Evolutionary conservation across 2,113 vertebrate genomes (phyloP).

Genomic region (Myotis davidii): DNA sequence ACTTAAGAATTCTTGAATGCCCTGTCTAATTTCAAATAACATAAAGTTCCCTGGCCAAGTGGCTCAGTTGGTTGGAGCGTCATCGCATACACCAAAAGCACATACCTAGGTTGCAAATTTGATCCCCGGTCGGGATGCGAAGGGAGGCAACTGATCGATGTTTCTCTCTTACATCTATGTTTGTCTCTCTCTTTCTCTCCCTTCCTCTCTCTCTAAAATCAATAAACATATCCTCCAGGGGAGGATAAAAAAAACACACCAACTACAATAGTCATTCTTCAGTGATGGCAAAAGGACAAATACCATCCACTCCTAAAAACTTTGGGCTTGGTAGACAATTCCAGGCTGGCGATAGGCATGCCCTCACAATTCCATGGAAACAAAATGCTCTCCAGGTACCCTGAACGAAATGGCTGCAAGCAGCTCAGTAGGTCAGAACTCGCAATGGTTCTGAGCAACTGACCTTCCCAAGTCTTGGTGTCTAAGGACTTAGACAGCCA

Average conservation of each 20-base stretch:
- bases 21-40: constrained; percentile 51
- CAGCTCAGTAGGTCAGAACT: background rate
- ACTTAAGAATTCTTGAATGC: constrained; percentile 31
- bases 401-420: background rate
- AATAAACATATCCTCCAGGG: background rate
- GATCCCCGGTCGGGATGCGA: background rate
- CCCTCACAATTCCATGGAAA: background rate
- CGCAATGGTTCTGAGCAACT: background rate
- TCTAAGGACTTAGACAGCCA: background rate
- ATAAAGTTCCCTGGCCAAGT: background rate
- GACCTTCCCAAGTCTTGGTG: background rate
- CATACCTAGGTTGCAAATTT: background rate
- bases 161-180: background rate
- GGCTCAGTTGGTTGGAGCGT: background rate
- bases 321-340: background rate
- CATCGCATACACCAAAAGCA: background rate
- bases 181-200: background rate
- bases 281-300: constrained; percentile 24
- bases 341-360: background rate
- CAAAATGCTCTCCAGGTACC: background rate
- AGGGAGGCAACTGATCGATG: background rate
- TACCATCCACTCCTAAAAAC: background rate
- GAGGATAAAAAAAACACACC: background rate
- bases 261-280: constrained; percentile 39
- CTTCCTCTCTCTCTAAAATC: background rate